These are phyloP conservation scores for Actinostola sp. DNA, from an alignment of 92 coral and sea anemone species.

Conservation along the genomic window DNA sequence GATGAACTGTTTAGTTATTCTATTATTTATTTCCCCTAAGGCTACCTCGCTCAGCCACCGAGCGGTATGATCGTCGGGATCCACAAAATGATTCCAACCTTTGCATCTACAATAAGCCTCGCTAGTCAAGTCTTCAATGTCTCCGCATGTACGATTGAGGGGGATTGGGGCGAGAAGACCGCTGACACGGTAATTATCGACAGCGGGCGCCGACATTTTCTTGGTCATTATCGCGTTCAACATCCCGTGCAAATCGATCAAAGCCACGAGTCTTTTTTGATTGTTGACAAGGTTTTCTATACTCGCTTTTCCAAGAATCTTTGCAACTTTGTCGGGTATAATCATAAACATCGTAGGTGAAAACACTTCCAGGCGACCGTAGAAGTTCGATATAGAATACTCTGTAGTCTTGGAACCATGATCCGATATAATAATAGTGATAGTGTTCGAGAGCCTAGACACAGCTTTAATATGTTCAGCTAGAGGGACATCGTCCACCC, in stretches of 20 bases:
- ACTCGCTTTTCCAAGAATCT: conserved; percentile 64
- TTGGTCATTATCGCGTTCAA: conserved; percentile 45
- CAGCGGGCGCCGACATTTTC: conserved; percentile 2
- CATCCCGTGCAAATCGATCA: conserved; percentile 68
- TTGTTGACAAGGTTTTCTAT: conserved; percentile 68
- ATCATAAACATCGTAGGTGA: conserved; percentile 90
- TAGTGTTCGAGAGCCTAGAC: conserved; percentile 68
- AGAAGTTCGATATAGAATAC: conserved; percentile 71
- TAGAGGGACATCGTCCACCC: conserved; percentile 67
- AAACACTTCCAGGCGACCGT: conserved; percentile 82
- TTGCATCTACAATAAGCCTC: conserved; percentile 90
- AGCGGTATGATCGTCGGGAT: conserved; percentile 41
- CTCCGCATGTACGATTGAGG: conserved; percentile 87
- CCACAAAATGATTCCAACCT: conserved; percentile 78
- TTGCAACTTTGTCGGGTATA: conserved; percentile 80
- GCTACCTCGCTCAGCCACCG: conserved; percentile 92
- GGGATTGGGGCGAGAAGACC: conserved; percentile 79
- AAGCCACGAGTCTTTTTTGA: conserved; percentile 75
- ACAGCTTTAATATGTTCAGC: conserved; percentile 63
- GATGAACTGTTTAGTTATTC: conserved; percentile 73
- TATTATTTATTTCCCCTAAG: conserved; percentile 80
- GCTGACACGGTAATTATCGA: conserved; percentile 25
- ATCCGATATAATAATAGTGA: conserved; percentile 84
- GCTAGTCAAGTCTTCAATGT: conserved; percentile 61
- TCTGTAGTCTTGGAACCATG: conserved; percentile 89